Evolutionary conservation across 1,140 invertebrate genomes (phyloP).

Genomic region (Zaprionus capensis): DNA sequence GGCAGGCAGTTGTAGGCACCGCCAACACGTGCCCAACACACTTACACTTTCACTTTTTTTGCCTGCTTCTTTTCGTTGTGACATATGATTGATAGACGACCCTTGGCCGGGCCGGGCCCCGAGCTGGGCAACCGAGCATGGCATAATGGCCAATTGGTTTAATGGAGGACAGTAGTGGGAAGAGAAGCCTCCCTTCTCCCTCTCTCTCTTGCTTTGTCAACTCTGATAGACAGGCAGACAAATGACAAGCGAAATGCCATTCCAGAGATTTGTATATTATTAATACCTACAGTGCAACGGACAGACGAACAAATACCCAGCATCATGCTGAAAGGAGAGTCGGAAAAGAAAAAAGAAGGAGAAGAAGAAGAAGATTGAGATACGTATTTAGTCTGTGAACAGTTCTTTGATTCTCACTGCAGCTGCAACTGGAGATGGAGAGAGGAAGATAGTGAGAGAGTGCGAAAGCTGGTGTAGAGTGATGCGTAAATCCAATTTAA

Average conservation of each 20-base stretch:
- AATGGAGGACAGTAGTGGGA: conserved; percentile 19
- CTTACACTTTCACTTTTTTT: background rate
- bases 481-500: conserved; percentile 62
- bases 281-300: background rate
- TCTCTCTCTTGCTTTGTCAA: conserved; percentile 23
- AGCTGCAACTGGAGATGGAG: background rate
- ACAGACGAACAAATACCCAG: background rate
- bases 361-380: background rate
- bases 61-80: background rate
- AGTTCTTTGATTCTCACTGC: background rate
- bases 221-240: conserved; percentile 41
- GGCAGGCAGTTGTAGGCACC: background rate
- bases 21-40: conserved; percentile 20
- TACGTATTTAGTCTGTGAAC: background rate
- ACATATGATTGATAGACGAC: conserved; percentile 52
- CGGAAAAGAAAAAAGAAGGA: background rate
- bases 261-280: conserved; percentile 40
- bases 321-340: background rate
- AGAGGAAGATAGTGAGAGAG: background rate
- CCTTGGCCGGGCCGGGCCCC: conserved; percentile 5
- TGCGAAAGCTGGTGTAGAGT: conserved; percentile 18
- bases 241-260: conserved; percentile 42
- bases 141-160: conserved; percentile 50
- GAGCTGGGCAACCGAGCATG: conserved; percentile 34
- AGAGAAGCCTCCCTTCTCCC: background rate